A percentile compares a stretch with the other conserved stretches of the same genome.
These are phyloP conservation scores for Anseranas semipalmata DNA, from an alignment of 2,113 vertebrate genomes.

Conservation along the genomic window DNA sequence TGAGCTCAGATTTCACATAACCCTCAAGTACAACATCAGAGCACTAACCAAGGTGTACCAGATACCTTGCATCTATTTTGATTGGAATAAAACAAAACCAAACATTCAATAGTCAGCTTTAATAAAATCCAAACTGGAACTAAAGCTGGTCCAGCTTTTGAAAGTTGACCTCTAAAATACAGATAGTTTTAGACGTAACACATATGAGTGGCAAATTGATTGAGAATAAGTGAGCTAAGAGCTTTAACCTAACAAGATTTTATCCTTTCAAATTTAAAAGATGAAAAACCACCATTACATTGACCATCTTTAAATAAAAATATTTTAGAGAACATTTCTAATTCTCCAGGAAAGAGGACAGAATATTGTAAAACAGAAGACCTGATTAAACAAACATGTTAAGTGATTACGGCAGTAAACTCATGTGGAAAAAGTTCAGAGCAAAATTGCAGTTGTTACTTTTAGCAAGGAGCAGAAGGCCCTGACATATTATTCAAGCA, in stretches of 20 bases:
- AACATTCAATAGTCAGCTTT: background rate
- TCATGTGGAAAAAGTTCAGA: constrained; percentile 54
- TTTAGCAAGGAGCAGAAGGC: constrained; percentile 62
- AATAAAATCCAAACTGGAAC: background rate
- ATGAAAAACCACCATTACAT: background rate
- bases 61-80: background rate
- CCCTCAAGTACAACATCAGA: background rate
- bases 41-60: background rate
- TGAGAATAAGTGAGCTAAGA: background rate
- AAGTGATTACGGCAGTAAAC: constrained; percentile 30
- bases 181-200: background rate
- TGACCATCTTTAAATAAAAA: background rate
- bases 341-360: constrained; percentile 8
- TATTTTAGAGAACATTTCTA: background rate
- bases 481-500: constrained; percentile 70
- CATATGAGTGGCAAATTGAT: background rate
- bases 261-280: background rate
- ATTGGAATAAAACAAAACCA: background rate
- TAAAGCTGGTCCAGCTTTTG: background rate
- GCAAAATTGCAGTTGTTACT: constrained; percentile 68
- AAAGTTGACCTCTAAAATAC: background rate
- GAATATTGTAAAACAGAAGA: constrained; percentile 28
- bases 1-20: background rate
- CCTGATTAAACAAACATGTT: constrained; percentile 55
- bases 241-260: background rate